Conservation (phyloP, 2,888 invertebrate species). For the Cryptophagus acutangulus region DNA sequence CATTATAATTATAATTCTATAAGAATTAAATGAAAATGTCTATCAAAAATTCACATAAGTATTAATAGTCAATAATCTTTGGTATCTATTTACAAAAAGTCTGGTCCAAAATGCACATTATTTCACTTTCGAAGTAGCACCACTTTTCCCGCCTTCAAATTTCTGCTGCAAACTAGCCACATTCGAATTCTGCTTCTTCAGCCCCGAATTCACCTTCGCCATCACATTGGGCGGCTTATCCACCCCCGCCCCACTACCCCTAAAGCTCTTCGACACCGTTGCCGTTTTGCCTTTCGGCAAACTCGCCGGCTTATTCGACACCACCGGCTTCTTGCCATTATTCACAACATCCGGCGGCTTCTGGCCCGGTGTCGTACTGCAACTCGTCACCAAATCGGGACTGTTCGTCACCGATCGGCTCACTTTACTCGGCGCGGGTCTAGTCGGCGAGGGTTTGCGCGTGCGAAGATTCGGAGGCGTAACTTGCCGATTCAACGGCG, state of each 20-base stretch:
- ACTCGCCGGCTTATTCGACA: conserved; percentile 39
- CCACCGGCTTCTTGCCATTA: conserved; percentile 36
- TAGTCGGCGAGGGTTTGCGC: conserved; percentile 40
- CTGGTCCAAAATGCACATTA: conserved; percentile 18
- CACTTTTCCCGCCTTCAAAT: conserved; percentile 57
- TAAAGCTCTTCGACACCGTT: conserved; percentile 48
- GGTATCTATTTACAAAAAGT: conserved; percentile 9
- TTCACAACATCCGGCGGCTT: conserved; percentile 63
- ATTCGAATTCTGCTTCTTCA: conserved; percentile 58
- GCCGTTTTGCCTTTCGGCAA: conserved; percentile 49
- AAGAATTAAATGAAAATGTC: too few species aligned
- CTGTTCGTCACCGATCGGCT: conserved; percentile 52
- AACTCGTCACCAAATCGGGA: conserved; percentile 70
- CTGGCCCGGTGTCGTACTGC: conserved; percentile 50
- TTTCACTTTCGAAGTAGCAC: conserved; percentile 21
- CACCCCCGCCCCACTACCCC: conserved; percentile 41
- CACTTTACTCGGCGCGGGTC: conserved; percentile 27
- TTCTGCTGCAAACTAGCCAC: conserved; percentile 75
- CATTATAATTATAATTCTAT: too few species aligned
- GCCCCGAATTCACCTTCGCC: conserved; percentile 37
- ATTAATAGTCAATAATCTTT: too few species aligned
- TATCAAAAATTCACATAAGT: too few species aligned
- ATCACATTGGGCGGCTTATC: conserved; percentile 26
- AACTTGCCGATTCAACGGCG: conserved; percentile 32
- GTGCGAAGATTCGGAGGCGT: conserved; percentile 52